Base-by-base conservation (phyloP, 2,113 vertebrate genomes). In the Natator depressus region DNA sequence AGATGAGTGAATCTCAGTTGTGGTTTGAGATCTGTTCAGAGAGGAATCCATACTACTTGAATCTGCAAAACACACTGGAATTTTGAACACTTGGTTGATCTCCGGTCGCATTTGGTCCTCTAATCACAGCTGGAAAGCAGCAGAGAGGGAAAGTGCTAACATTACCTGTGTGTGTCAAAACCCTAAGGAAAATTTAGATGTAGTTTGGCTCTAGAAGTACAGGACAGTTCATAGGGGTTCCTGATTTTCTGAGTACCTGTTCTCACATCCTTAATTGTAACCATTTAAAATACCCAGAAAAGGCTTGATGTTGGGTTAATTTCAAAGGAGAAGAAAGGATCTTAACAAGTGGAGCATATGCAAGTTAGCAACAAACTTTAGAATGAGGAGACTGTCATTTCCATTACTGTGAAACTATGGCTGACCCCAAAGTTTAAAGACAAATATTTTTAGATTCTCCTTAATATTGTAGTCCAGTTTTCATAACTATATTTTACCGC, bases 381-480 rank as follows among this genome's bases (percentile, higher is more conserved):
- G 20, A 54, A 92, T 90, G 54, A 80, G 88, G 75, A 88, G 31
- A 88, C 87, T 95, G 84, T 95, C 0, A 87, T 91, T 94, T 93
- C 75, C 85, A 96, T 83, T 84, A 83, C 72, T 83, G 81, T 97
- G 50, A 80, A 96, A 96, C 96, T 94, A 59, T 75, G 75, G 93
- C 2, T 97, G 92, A 97, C 95, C 95, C 47, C 75, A 92, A 85
- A 85, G 53, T 85, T 94, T 91, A 59, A 57, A 57, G 29, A 79
- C 20, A 95, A 91, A 93, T 91, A 93, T 91, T 95, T 96, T 96
- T 92, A 93, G 69, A 91, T 91, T 79, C 31, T 92, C 20, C 82
- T 3, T 93, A 95, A 87, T 95, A 96, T 92, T 96, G 93, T 93
- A 85, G 84, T 93, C 47, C 57, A 22, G 57, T 95, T 96, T 97